Conservation (phyloP, 2,888 invertebrate species). For the Drosophila anomelani region DNA sequence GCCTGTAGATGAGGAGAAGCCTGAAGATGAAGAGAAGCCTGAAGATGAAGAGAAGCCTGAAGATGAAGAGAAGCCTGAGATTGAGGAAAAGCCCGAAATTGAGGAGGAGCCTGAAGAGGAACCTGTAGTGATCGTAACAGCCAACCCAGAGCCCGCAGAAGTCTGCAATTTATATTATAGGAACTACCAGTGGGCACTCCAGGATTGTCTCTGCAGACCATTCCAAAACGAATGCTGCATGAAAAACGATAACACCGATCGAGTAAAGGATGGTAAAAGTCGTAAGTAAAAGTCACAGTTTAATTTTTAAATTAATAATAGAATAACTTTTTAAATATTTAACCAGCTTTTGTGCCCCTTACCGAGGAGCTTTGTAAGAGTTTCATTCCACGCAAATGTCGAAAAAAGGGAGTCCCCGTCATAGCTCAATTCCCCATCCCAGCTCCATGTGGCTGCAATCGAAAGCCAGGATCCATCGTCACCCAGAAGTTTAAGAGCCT, state of each 20-base stretch:
- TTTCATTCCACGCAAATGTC: slow-evolving; percentile 27
- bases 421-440: too few species aligned
- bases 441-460: slow-evolving; percentile 44
- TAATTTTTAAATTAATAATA: too few species aligned
- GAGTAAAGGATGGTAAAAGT: slow-evolving; percentile 5
- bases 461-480: slow-evolving; percentile 32
- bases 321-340: too few species aligned
- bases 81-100: too few species aligned
- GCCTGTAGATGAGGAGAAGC: too few species aligned
- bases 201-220: slow-evolving; percentile 48
- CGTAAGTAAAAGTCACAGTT: slow-evolving; percentile 15
- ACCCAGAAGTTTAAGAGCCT: slow-evolving; percentile 20
- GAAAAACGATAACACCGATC: slow-evolving; percentile 18
- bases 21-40: too few species aligned
- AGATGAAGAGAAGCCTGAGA: too few species aligned
- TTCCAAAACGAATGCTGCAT: slow-evolving; percentile 46
- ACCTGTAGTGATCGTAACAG: not conserved
- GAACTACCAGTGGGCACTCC: slow-evolving; percentile 34
- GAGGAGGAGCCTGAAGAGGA: not conserved
- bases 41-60: not conserved
- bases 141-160: not conserved
- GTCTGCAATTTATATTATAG: too few species aligned
- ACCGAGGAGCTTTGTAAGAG: slow-evolving; percentile 26
- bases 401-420: slow-evolving; percentile 9
- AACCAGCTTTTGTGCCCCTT: slow-evolving; percentile 37